A percentile compares a stretch with the other conserved stretches of the same genome.
These are phyloP conservation scores for Augochlorella aurata DNA, from an alignment of 2,888 invertebrate genomes.

Conservation along the genomic window DNA sequence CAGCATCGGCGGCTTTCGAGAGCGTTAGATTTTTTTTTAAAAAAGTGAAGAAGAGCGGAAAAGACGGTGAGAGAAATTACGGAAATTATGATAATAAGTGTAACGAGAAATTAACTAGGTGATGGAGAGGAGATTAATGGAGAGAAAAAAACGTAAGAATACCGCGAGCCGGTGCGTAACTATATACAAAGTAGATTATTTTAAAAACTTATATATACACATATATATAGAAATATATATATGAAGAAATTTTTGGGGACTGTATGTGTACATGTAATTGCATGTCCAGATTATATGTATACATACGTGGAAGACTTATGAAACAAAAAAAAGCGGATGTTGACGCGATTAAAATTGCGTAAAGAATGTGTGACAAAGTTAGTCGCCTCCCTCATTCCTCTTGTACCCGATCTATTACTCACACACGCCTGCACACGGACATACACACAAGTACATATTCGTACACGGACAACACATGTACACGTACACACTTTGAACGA, in stretches of 20 bases:
- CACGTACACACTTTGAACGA: conserved; percentile 14
- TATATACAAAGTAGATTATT: conserved; percentile 73
- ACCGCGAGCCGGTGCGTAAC: conserved; percentile 72
- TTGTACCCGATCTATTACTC: conserved; percentile 49
- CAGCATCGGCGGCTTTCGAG: conserved; percentile 69
- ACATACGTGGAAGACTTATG: conserved; percentile 70
- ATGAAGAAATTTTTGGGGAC: conserved; percentile 45
- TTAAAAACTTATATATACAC: conserved; percentile 64
- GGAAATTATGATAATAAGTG: conserved; percentile 5
- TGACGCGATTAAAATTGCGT: conserved; percentile 65
- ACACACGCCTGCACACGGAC: conserved; percentile 23
- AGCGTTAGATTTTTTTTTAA: conserved; percentile 24
- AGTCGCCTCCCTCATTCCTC: conserved; percentile 62
- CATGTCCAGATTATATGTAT: conserved; percentile 60
- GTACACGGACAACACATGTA: neutral
- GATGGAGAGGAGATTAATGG: conserved; percentile 45
- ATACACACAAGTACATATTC: conserved; percentile 18
- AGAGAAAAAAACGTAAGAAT: conserved; percentile 37
- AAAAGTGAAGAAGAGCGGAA: neutral
- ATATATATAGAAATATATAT: conserved; percentile 65
- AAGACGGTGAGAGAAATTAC: neutral
- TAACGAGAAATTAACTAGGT: conserved; percentile 24
- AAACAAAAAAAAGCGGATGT: conserved; percentile 56
- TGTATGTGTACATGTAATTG: conserved; percentile 70
- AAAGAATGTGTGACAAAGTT: conserved; percentile 57